Conservation (phyloP, 2,888 invertebrate genomes). For the Allolobophora icterica region DNA sequence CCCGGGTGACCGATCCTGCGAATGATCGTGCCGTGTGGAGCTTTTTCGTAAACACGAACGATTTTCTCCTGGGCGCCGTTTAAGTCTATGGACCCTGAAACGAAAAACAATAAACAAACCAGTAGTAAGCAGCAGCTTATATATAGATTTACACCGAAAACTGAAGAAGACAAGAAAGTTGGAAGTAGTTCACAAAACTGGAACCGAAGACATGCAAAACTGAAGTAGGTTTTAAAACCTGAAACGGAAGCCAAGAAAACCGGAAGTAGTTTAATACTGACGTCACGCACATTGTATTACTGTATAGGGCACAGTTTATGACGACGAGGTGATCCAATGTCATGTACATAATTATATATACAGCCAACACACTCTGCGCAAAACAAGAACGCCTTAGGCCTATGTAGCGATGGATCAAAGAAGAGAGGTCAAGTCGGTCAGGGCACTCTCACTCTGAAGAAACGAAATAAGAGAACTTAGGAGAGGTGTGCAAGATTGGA, state of each 20-base stretch:
- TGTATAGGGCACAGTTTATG: too few relatives aligned
- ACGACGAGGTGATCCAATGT: too few relatives aligned
- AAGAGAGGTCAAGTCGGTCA: too few relatives aligned
- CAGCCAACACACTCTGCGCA: too few relatives aligned
- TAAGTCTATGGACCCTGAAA: not conserved
- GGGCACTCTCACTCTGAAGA: too few relatives aligned
- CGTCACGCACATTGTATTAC: too few relatives aligned
- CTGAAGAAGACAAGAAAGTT: not conserved
- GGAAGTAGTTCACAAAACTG: not conserved
- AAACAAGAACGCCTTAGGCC: too few relatives aligned
- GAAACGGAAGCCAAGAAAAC: not conserved
- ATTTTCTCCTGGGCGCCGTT: not conserved
- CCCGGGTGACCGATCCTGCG: not conserved
- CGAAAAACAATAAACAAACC: not conserved
- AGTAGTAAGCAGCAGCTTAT: too few relatives aligned
- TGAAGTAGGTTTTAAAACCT: not conserved
- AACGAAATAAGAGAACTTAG: too few relatives aligned
- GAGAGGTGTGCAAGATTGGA: too few relatives aligned
- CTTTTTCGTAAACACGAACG: not conserved
- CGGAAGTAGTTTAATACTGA: not conserved
- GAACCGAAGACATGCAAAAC: not conserved
- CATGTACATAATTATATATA: too few relatives aligned
- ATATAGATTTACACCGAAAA: not conserved
- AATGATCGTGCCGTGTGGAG: not conserved
- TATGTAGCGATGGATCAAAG: too few relatives aligned